phyloP scores from a whole-genome alignment of 2,888 invertebrate genomes.

The Lordiphosa andalusiaca region DNA sequence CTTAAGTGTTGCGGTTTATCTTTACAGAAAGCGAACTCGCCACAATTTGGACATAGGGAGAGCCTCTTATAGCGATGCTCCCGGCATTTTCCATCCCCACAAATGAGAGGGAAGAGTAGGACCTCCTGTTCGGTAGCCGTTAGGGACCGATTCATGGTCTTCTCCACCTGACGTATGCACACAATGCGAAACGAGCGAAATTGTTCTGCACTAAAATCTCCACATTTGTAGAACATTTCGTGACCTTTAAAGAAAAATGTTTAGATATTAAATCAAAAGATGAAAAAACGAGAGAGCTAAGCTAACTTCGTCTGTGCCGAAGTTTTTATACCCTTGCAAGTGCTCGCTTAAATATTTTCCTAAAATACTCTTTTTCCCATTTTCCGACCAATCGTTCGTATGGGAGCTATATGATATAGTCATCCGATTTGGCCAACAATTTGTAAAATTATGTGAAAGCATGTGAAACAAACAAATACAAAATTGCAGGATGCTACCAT shows the following conservation, averaged over 20 bases:
- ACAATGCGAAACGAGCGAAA: conserved; percentile 85
- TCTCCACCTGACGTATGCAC: conserved; percentile 83
- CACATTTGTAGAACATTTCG: conserved; percentile 81
- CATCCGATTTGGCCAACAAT: no score
- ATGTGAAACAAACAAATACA: no score
- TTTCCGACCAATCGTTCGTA: no score
- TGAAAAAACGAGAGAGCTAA: no score
- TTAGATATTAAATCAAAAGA: background rate
- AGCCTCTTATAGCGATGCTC: conserved; percentile 82
- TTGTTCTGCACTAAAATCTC: conserved; percentile 82
- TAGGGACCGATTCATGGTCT: conserved; percentile 82
- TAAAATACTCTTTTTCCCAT: no score
- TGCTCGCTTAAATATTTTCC: no score
- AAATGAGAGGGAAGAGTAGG: conserved; percentile 85
- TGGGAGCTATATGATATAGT: no score
- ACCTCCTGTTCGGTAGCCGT: conserved; percentile 86
- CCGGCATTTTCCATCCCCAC: conserved; percentile 82
- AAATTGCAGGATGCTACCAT: no score
- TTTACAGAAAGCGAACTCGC: conserved; percentile 83
- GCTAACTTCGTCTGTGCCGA: no score
- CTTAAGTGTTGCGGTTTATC: conserved; percentile 81
- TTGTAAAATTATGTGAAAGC: no score
- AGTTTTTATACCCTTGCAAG: no score
- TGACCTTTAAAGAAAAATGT: conserved; percentile 79
- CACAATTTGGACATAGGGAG: conserved; percentile 83